Evolutionary conservation across 92 coral and sea anemone genomes (phyloP), one percentile per base, ranked within the genome.

Genomic region (Paragorgia papillata): DNA sequence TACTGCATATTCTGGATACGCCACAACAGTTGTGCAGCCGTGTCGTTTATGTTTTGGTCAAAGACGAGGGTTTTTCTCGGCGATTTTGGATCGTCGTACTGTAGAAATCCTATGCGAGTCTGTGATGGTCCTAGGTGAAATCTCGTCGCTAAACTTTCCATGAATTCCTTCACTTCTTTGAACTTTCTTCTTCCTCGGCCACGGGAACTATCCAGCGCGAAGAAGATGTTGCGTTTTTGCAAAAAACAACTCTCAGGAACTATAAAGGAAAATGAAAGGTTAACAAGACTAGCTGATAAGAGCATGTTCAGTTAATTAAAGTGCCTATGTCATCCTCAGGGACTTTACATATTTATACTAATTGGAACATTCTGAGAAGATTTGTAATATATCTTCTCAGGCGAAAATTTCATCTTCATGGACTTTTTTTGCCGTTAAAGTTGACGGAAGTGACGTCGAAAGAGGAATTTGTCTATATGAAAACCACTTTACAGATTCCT

Each of bases 1-100:
- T 71, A 55, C 35, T 71, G 19, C 78, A 71, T 71, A 71, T 71
- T 71, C 17, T 34, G 64, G 49, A 71, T 71, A 20, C 78, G 62
- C 64, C 64, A 71, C 18, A 71, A 35, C 30, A 41, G 32, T 54
- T 51, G 25, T 6, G 22, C 51, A 51, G 58, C 49, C 2, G 63
- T 9, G 18, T 71, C 78, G 17, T 22, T 29, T n/a, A n/a, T n/a
- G n/a, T n/a, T n/a, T 41, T 55, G 0, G 30, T 33, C 17, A 57
- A 51, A 53, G 6, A 71, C 78, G 6, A 68, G 40, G 6, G 48
- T 44, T 30, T 55, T 41, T 54, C 41, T 19, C 6, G 78, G 0
- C 21, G 78, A 49, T 20, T 29, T 53, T 40, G 13, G 49, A 24
- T 54, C 64, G 46, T 71, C 78, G 29, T 71, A 71, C 78, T 71